Base-by-base conservation (phyloP, 2,888 invertebrate genomes). In the Chromoteleia sp. region DNA sequence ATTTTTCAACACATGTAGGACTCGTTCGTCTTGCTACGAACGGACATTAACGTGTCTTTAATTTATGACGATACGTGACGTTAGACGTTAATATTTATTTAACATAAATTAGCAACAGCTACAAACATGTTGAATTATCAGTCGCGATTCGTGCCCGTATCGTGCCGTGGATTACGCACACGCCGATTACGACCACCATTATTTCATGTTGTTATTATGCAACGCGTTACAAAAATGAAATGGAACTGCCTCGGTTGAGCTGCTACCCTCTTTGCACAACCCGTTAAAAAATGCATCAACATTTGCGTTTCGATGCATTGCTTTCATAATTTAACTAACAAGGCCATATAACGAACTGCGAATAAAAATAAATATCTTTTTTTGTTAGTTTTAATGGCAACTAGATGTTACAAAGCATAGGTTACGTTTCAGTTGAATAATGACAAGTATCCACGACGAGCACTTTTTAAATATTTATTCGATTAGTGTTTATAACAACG, bases 101-200 rank as follows among this genome's bases (percentile, higher is more conserved):
- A 84, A 82, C 84, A 85, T 85, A 85, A 85, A 85, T 85, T 84
- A 85, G 78, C 82, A 75, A 82, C 78, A 68, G 78, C 84, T 84
- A 84, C 73, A 54, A 36, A 75, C 45, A 48, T 30, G 67, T 59
- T 81, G 78, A 77, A 67, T 84, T 83, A 82, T 83, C 76, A 74
- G 75, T 67, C 45, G 36, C 63, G 54, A 52, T 68, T 61, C 65
- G 71, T 67, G 59, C 78, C 39, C 59, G 45, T 48, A 56, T 63
- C 61, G 41, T 19, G 43, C 58, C 14, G 41, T 33, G 58, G 54
- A 48, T 67, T 75, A 67, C 71, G 71, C 67, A 63, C 71, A 75
- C 50, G 25, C 39, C 36, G 6, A 48, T 75, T 76, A 83, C 50
- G 25, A 45, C 36, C 7, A 48, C 77, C 77, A 83, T 84, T 83